Evolutionary conservation across 2,113 vertebrate genomes (phyloP).

Genomic region (Poecilia latipinna): DNA sequence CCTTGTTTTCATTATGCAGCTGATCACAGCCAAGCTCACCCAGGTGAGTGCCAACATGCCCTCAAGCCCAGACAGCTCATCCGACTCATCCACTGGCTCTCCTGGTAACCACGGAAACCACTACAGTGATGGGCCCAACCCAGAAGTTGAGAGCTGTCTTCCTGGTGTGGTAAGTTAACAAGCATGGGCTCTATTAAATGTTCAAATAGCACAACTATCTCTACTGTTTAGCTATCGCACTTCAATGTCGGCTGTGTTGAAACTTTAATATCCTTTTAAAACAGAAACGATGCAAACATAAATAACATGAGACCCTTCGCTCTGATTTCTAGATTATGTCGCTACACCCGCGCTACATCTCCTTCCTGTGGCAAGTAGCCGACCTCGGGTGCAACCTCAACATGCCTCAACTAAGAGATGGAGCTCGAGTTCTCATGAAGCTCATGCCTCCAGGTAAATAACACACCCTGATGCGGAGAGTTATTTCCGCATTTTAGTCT

Average conservation of each 20-base stretch:
- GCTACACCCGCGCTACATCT: constrained; percentile 96
- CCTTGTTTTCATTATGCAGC: constrained; percentile 64
- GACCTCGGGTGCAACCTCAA: constrained; percentile 96
- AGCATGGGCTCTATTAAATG: neutral
- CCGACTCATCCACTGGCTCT: constrained; percentile 98
- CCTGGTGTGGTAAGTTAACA: constrained; percentile 91
- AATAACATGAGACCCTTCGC: neutral
- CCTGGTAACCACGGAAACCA: constrained; percentile 99
- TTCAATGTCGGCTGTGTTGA: no score
- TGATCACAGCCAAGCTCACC: constrained; percentile 98
- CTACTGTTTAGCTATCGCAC: no score
- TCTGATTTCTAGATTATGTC: constrained; percentile 93
- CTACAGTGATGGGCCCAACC: constrained; percentile 97
- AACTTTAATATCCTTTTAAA: neutral
- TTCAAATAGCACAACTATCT: neutral
- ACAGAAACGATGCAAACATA: neutral
- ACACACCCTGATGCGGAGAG: neutral
- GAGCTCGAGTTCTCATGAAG: constrained; percentile 97
- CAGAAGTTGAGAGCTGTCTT: constrained; percentile 98
- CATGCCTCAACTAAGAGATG: constrained; percentile 97
- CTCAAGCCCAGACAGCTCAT: constrained; percentile 98
- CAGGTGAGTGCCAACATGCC: constrained; percentile 99
- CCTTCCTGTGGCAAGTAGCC: constrained; percentile 99
- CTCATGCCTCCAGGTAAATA: constrained; percentile 98
- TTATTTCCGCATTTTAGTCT: neutral